phyloP scores from a whole-genome alignment of 2,888 invertebrate species.

The Entomobrya multifasciata region DNA sequence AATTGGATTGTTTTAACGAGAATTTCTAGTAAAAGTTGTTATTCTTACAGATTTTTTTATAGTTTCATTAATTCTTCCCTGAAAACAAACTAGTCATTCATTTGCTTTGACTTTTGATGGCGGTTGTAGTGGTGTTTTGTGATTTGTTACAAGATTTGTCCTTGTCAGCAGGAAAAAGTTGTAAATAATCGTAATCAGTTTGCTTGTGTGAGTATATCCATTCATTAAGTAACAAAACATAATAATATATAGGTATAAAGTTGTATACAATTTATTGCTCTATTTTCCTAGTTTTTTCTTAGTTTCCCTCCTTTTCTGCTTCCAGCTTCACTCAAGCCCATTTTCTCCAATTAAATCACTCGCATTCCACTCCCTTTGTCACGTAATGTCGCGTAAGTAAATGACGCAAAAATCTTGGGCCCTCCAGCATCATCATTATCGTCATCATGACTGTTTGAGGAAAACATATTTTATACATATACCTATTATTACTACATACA shows the following conservation, averaged over 20 bases:
- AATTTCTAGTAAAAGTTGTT: constrained; percentile 16
- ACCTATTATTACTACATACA: too few species aligned
- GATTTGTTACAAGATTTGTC: constrained; percentile 35
- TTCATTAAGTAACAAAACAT: constrained; percentile 3
- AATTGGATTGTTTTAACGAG: constrained; percentile 58
- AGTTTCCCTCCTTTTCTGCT: background rate
- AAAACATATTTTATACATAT: too few species aligned
- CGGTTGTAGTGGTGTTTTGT: too few species aligned
- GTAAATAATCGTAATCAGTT: background rate
- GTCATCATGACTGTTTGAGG: too few species aligned
- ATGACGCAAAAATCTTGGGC: background rate
- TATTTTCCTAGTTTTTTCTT: background rate
- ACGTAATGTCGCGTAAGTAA: constrained; percentile 39
- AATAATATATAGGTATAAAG: too few species aligned
- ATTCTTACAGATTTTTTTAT: background rate
- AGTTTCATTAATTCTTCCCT: background rate
- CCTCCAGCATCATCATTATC: background rate
- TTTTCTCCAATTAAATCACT: constrained; percentile 67
- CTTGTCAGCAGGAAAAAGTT: constrained; percentile 43
- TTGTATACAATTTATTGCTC: background rate
- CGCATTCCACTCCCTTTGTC: constrained; percentile 23
- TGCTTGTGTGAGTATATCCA: background rate
- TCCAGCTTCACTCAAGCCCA: background rate
- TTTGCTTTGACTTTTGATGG: too few species aligned
- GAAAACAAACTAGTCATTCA: background rate